Evolutionary conservation across 2,888 invertebrate genomes (phyloP), one percentile per base, ranked within the genome.

Genomic region (Saturnia japonica): DNA sequence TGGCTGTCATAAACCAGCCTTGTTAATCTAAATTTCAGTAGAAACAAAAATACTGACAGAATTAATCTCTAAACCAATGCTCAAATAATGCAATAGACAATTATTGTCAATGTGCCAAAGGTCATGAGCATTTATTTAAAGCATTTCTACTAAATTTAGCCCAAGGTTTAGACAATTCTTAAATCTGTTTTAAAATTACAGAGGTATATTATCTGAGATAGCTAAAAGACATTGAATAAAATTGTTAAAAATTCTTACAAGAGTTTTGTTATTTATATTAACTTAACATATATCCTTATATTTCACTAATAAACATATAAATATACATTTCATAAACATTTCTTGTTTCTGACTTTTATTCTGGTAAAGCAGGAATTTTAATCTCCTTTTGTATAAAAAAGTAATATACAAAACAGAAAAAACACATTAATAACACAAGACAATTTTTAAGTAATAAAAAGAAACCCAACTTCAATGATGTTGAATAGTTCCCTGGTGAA

Each of bases 31-130:
- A 47, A 19, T 16, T 19, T 22, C 54, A 54, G 19, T 11, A 54
- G 54, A n/a, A n/a, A 51, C 51, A 51, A 51, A 51, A 51, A 51
- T 8, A n/a, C n/a, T n/a, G 51, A 51, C 51, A 51, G 19, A 51
- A 51, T 8, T 7, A 51, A 51, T 51, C n/a, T 51, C 51, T n/a
- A 54, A 54, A 54, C 54, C 22, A 54, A 54, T 11, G n/a, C 40
- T 34, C 51, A 43, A 67, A 34, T 70, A 34, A 68, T 70, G 70
- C 70, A 70, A 70, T 54, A 70, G 70, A 70, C 67, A 69, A 64
- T 70, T 60, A 60, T 60, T 71, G 68, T 68, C 71, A 71, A 68
- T 68, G 47, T 64, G 71, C 71, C 71, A 71, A 71, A 62, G 68
- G 62, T 68, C 68, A 68, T 42, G 57, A 68, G 68, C 51, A 67